Percentiles rank a stretch among this genome's conserved stretches.
Conservation (phyloP, 2,888 invertebrate species). For the Leucoma salicis region DNA sequence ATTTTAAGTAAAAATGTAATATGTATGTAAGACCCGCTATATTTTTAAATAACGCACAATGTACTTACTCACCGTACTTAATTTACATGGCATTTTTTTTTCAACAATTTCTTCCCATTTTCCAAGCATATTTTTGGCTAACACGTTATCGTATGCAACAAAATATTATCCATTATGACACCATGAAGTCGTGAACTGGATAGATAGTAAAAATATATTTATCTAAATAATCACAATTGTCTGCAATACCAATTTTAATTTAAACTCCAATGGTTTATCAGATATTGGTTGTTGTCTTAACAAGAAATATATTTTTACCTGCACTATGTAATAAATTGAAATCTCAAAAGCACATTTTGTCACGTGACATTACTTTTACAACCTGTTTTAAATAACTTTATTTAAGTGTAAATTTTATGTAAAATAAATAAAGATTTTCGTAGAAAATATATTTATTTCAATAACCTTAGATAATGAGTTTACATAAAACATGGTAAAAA, state of each 20-base stretch:
- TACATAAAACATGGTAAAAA: neutral
- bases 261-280: neutral
- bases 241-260: no score
- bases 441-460: conserved; percentile 62
- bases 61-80: no score
- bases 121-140: no score
- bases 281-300: neutral
- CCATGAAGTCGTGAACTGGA: no score
- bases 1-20: conserved; percentile 13
- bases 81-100: no score
- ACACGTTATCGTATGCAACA: no score
- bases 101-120: no score
- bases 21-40: neutral
- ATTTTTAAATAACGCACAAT: neutral
- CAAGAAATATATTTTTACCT: conserved; percentile 15
- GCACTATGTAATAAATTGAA: conserved; percentile 43
- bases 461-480: conserved; percentile 15
- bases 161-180: no score
- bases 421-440: conserved; percentile 78
- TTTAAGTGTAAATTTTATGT: conserved; percentile 71
- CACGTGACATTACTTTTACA: conserved; percentile 51
- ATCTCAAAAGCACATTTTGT: conserved; percentile 47
- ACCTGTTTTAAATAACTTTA: conserved; percentile 57
- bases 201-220: no score
- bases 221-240: no score